These are phyloP conservation scores for Progne subis DNA, from an alignment of 2,113 vertebrate species.

Conservation along the genomic window DNA sequence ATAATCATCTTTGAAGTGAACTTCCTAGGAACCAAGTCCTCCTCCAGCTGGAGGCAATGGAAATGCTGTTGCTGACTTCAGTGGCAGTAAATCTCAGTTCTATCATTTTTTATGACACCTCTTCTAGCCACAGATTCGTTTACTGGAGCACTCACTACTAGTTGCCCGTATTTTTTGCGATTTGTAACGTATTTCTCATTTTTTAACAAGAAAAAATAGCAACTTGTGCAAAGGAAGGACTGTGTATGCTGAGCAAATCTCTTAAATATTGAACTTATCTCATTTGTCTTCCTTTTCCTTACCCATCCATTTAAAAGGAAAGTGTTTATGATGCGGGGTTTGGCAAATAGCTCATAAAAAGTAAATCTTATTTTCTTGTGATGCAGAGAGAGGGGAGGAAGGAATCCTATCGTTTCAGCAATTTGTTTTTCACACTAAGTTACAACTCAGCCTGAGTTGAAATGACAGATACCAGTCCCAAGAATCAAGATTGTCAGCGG, in stretches of 20 bases:
- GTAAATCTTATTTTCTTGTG: not conserved
- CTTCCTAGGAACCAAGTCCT: conserved; percentile 52
- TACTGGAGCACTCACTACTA: not conserved
- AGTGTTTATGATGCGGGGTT: not conserved
- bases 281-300: not conserved
- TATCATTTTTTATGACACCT: conserved; percentile 19
- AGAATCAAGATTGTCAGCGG: not conserved
- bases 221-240: not conserved
- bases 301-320: not conserved
- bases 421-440: not conserved
- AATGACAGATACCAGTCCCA: not conserved
- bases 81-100: conserved; percentile 3
- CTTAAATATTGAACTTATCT: not conserved
- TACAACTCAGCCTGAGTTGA: not conserved
- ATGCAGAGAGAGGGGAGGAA: not conserved
- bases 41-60: conserved; percentile 22
- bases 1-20: conserved; percentile 41
- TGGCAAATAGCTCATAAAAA: not conserved
- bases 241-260: not conserved
- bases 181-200: not conserved
- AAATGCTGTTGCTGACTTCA: not conserved
- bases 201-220: not conserved
- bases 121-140: not conserved
- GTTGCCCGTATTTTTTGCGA: not conserved
- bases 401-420: not conserved